Conservation (phyloP, 2,888 invertebrate genomes). For the Nasonia oneida region DNA sequence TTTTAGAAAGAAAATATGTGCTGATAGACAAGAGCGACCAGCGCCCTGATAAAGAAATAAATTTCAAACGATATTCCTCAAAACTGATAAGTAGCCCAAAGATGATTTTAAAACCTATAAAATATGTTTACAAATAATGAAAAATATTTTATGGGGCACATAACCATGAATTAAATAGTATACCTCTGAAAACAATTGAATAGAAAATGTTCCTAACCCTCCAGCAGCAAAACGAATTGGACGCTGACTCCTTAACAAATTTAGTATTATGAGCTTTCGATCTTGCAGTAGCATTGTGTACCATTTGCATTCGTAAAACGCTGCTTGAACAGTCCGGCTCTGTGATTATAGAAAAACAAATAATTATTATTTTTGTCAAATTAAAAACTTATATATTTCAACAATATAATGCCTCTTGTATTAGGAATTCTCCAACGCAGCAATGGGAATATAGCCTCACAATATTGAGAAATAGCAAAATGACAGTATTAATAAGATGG, state of each 20-base stretch:
- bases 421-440: slow-evolving; percentile 61
- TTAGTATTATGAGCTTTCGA: slow-evolving; percentile 78
- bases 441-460: slow-evolving; percentile 63
- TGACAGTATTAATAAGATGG: slow-evolving; percentile 56
- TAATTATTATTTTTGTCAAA: not conserved
- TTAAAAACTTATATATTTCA: not conserved
- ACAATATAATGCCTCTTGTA: slow-evolving; percentile 61
- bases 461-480: slow-evolving; percentile 58
- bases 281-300: slow-evolving; percentile 76
- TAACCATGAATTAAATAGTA: slow-evolving; percentile 57
- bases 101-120: slow-evolving; percentile 68
- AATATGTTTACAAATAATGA: slow-evolving; percentile 1
- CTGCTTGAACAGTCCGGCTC: slow-evolving; percentile 80
- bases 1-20: not conserved
- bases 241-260: slow-evolving; percentile 80
- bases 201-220: slow-evolving; percentile 81
- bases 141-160: not conserved
- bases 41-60: not conserved
- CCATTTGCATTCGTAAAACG: slow-evolving; percentile 81
- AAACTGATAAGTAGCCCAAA: slow-evolving; percentile 68
- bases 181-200: slow-evolving; percentile 81
- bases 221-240: slow-evolving; percentile 81
- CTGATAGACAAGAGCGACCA: not conserved
- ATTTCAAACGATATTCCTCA: slow-evolving; percentile 58
- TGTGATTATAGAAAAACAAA: slow-evolving; percentile 68